Conservation (phyloP, 1,140 invertebrate species). For the Tenebrio molitor region DNA sequence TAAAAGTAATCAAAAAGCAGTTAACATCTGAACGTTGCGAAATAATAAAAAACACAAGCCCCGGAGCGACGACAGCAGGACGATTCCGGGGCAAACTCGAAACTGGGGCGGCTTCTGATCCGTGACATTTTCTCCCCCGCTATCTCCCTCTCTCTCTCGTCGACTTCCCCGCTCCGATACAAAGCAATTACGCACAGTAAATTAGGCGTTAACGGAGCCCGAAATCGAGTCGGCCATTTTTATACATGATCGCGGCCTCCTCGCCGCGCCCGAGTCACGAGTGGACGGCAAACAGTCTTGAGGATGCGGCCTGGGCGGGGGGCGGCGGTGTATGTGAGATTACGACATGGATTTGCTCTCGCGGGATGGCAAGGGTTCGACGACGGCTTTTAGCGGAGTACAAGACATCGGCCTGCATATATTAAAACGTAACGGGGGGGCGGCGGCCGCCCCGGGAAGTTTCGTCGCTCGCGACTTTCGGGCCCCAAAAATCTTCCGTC, state of each 20-base stretch:
- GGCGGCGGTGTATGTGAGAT: constrained; percentile 12
- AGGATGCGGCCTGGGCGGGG: not conserved
- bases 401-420: constrained; percentile 22
- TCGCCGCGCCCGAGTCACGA: no score
- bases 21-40: constrained; percentile 24
- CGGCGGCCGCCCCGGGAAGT: no score
- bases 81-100: constrained; percentile 2
- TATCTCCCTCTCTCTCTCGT: not conserved
- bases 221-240: constrained; percentile 22
- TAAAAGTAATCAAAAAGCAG: constrained; percentile 40
- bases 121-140: constrained; percentile 13
- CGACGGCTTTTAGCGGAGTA: constrained; percentile 21
- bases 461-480: no score
- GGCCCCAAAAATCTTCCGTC: not conserved
- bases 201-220: constrained; percentile 29
- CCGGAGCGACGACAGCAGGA: not conserved
- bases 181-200: constrained; percentile 31
- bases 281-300: not conserved
- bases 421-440: no score
- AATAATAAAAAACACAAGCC: constrained; percentile 36
- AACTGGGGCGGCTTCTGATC: constrained; percentile 27
- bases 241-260: no score
- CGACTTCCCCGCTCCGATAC: no score
- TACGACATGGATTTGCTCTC: constrained; percentile 39
- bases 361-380: constrained; percentile 23